Percentiles rank a stretch among this genome's conserved stretches.
These are phyloP conservation scores for Ametastegia equiseti DNA, from an alignment of 2,888 invertebrate species.

Conservation along the genomic window DNA sequence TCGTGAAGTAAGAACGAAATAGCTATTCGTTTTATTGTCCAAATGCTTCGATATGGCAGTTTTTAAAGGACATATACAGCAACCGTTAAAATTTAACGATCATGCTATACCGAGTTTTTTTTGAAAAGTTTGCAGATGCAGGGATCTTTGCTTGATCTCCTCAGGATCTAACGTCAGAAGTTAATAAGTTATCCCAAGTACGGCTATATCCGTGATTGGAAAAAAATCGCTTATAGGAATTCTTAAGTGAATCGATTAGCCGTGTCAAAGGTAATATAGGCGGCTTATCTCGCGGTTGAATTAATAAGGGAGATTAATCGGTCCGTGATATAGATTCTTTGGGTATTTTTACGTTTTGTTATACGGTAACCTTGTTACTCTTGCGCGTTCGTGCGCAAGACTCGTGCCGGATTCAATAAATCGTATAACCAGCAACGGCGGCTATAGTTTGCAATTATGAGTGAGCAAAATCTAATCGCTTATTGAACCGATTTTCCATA, in stretches of 20 bases:
- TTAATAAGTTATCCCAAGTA: too few relatives aligned
- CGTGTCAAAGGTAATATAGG: conserved; percentile 12
- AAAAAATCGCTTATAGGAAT: background rate
- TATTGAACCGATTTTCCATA: background rate
- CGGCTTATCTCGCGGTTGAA: background rate
- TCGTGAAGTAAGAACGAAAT: background rate
- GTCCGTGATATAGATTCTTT: background rate
- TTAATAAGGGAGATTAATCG: background rate
- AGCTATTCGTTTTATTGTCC: background rate
- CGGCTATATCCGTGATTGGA: conserved; percentile 2
- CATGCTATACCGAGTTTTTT: background rate
- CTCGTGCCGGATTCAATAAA: conserved; percentile 35
- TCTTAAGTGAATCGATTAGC: background rate
- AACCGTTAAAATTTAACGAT: conserved; percentile 1
- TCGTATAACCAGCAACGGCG: background rate
- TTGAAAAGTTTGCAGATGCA: too few relatives aligned
- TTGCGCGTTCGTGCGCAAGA: conserved; percentile 39
- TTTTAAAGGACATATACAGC: background rate
- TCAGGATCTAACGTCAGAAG: background rate
- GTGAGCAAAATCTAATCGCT: background rate
- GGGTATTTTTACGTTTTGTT: background rate
- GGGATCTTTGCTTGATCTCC: background rate
- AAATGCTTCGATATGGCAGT: background rate
- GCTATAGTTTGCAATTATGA: background rate
- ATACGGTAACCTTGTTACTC: conserved; percentile 31